These are phyloP conservation scores for Magallana nippona DNA, from an alignment of 2,888 invertebrate genomes.

Conservation along the genomic window DNA sequence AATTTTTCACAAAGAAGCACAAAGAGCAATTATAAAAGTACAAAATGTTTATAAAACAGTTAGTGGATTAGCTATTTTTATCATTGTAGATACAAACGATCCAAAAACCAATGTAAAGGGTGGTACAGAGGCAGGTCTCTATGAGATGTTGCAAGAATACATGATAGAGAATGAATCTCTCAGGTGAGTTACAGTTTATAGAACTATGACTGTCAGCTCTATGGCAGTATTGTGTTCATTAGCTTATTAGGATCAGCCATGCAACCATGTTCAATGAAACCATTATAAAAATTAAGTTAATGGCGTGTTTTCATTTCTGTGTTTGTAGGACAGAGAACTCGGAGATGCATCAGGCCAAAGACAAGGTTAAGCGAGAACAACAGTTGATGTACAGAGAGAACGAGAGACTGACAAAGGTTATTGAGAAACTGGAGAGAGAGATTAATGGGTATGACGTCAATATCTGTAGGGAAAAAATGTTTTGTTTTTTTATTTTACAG, in stretches of 20 bases:
- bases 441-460: background rate
- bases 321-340: constrained; percentile 88
- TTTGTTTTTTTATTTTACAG: background rate
- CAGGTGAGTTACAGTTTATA: constrained; percentile 56
- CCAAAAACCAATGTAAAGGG: constrained; percentile 23
- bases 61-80: no score
- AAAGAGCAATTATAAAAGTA: no score
- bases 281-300: background rate
- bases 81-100: background rate
- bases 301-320: background rate
- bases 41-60: background rate
- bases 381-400: constrained; percentile 94
- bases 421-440: constrained; percentile 83
- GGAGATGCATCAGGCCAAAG: constrained; percentile 88
- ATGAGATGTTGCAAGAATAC: constrained; percentile 91
- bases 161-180: constrained; percentile 83
- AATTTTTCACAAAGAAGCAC: no score
- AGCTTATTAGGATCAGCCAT: no score
- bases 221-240: no score
- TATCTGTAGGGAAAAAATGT: background rate
- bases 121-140: constrained; percentile 83
- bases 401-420: constrained; percentile 90
- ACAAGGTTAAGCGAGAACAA: constrained; percentile 91
- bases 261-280: no score
- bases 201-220: no score